Evolutionary conservation across 2,797 vertebrate species (phyloP).

Genomic region (Peromyscus attwateri): DNA sequence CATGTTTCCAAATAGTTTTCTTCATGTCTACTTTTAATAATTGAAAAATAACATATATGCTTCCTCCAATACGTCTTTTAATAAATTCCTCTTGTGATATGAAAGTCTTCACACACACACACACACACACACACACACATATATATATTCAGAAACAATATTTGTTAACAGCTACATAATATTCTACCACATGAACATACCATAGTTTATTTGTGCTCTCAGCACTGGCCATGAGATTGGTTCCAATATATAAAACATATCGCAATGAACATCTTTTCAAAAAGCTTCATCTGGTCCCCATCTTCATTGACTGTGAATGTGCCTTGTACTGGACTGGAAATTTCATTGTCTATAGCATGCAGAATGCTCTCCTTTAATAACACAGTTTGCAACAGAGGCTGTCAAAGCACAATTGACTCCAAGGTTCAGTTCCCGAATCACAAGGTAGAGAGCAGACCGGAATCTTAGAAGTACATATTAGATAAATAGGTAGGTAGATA

Average conservation of each 20-base stretch:
- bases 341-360: not conserved
- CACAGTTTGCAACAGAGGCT: not conserved
- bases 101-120: not conserved
- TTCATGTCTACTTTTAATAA: not conserved
- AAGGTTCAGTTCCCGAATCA: not conserved
- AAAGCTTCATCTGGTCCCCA: not conserved
- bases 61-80: not conserved
- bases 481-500: not conserved
- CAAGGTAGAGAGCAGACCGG: not conserved
- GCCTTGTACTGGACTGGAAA: not conserved
- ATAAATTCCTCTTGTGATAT: conserved; percentile 8
- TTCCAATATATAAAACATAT: not conserved
- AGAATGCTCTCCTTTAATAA: not conserved
- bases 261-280: not conserved
- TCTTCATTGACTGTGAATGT: not conserved
- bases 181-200: no score
- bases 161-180: no score
- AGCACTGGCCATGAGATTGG: conserved; percentile 10
- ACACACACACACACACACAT: no score
- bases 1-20: not conserved
- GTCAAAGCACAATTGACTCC: not conserved
- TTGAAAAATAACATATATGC: not conserved
- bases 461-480: not conserved
- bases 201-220: not conserved
- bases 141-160: not conserved